Base-by-base conservation (phyloP, 2,888 invertebrate species). In the Coremacera marginata region DNA sequence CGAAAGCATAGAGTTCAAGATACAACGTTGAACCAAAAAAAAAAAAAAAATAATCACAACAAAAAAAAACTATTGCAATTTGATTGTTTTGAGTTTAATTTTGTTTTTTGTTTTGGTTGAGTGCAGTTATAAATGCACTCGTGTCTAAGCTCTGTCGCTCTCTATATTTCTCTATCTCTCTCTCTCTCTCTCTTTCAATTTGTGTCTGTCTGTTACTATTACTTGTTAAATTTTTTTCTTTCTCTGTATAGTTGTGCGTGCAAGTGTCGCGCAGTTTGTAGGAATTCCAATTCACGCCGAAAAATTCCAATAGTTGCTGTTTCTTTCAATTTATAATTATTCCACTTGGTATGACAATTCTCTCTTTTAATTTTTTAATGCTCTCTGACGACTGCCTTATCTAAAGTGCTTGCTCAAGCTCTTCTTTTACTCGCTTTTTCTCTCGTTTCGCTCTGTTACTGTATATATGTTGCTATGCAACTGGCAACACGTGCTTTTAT, bases 401-500 rank as follows among this genome's bases (percentile, higher is more conserved):
- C 31, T 19, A 19, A 16, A 60, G 14, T 44, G 25, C 19, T 44
- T 14, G 5, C 55, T 55, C 19, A 22, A 5, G 19, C 44, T 70
- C 14, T 19, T 63, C 31, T 25, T 27, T n/a, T n/a, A n/a, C 67
- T 44, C 34, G 31, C 31, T 52, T 63, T 44, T 49, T 62, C 70
- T 68, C 19, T 78, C 37, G 2, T 5, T 37, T 37, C 37, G 72
- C 34, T 70, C 67, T 60, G n/a, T 76, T 52, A 37, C 73, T 49
- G 25, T 60, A n/a, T 55, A n/a, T 55, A 76, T 77, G 57, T 68
- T 70, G 67, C 51, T 62, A 71, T 77, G 70, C 77, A 78, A 80
- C 78, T 77, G 82, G 81, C 86, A 87, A 86, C 87, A 87, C 87
- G 87, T 87, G 87, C 87, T 87, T 88, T 86, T 85, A 85, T 87